A percentile compares a stretch with the other conserved stretches of the same genome.
phyloP scores from a whole-genome alignment of 2,888 invertebrate genomes.

The Hyposoter dolosus region DNA sequence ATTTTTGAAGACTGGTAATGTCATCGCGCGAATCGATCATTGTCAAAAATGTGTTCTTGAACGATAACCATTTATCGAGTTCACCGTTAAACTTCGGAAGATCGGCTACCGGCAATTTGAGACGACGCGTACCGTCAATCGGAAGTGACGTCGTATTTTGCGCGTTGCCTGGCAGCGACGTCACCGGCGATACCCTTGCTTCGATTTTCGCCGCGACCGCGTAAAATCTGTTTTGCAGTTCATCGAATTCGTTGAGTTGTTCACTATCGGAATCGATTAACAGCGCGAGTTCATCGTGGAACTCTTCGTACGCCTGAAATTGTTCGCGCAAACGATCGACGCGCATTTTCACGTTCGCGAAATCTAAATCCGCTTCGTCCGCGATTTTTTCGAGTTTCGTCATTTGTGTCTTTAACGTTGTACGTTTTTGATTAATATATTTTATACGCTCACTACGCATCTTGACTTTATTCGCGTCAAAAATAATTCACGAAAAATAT shows the following conservation, averaged over 20 bases:
- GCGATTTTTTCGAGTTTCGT: constrained; percentile 51
- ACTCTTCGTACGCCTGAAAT: constrained; percentile 51
- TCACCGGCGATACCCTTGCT: not conserved
- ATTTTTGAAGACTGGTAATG: constrained; percentile 56
- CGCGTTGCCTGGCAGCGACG: not conserved
- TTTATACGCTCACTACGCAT: constrained; percentile 42
- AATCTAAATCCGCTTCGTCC: constrained; percentile 30
- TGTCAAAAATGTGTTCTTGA: constrained; percentile 64
- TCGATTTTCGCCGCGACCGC: constrained; percentile 45
- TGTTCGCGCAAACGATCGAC: constrained; percentile 28
- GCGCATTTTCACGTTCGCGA: constrained; percentile 44
- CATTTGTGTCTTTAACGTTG: constrained; percentile 51
- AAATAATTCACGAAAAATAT: constrained; percentile 29
- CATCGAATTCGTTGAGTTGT: constrained; percentile 37
- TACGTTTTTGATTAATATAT: constrained; percentile 58
- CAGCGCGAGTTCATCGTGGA: constrained; percentile 51
- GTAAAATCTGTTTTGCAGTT: constrained; percentile 46
- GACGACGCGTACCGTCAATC: constrained; percentile 42
- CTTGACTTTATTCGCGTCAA: constrained; percentile 11
- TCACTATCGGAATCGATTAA: constrained; percentile 39
- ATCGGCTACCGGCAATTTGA: constrained; percentile 48
- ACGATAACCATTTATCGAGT: constrained; percentile 60
- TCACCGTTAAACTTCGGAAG: constrained; percentile 53
- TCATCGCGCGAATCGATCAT: constrained; percentile 59
- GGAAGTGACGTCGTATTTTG: constrained; percentile 22